Evolutionary conservation across 1,140 invertebrate genomes (phyloP), one percentile per base, ranked within the genome.

Genomic region (Drosophila watanabei): DNA sequence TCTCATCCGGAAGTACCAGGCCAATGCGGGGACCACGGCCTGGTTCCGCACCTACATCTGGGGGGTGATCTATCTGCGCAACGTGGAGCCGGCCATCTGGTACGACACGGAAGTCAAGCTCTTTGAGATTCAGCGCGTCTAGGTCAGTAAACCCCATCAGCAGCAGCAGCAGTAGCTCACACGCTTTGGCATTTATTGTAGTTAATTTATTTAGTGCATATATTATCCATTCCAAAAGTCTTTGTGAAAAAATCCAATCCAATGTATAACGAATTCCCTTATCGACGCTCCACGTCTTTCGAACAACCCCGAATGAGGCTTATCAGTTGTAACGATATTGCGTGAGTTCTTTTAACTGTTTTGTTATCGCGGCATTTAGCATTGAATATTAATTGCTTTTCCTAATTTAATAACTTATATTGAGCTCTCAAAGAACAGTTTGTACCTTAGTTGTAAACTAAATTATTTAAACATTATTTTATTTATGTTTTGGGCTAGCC

Each of bases 41-140:
- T 99, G 99, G 99, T 99, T 99, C 94, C 94, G 98, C 58, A 99
- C 98, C 2, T 99, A 99, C 92, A 98, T 99, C 96, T 99, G 99
- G 98, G 99, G 99, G 41, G 97, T 99, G 28, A 99, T 99, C 79
- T 99, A 99, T 94, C 95, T 99, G 64, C 98, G 98, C 88, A 99
- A 99, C 94, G 97, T 99, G 49, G 98, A 99, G 93, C 99, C 99
- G 24, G 98, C 99, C 0, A 98, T 99, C 85, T 99, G 99, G 99
- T 99, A 99, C 93, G 99, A 99, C 92, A 99, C 99, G 0, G 98
- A 99, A 93, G 98, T 99, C 9, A 99, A 99, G 94, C 95, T 99
- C 54, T 99, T 99, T 94, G 99, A 99, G 94, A 98, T 99, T 85
- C 98, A 99, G 92, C 94, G 97, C 83, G 96, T 98, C 59, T 98